A percentile compares a stretch with the other conserved stretches of the same genome.
These are phyloP conservation scores for Junco hyemalis DNA, from an alignment of 2,113 vertebrate genomes.

Conservation along the genomic window DNA sequence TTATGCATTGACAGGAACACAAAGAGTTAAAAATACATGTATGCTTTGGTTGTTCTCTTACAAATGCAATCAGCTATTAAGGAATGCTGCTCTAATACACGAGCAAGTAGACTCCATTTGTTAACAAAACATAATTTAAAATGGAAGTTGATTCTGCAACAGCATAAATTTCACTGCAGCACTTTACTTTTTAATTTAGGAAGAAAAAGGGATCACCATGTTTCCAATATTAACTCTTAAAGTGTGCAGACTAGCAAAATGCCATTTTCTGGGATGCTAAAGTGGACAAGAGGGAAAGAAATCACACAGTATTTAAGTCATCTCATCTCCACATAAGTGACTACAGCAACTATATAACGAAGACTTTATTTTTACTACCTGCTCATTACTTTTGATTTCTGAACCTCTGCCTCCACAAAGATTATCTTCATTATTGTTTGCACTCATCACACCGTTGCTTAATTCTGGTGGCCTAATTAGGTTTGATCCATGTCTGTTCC, in stretches of 20 bases:
- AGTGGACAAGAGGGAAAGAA: neutral
- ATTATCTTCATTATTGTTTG: constrained; percentile 65
- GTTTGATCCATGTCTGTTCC: constrained; percentile 23
- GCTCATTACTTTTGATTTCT: constrained; percentile 62
- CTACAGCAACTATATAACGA: constrained; percentile 63
- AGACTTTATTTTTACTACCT: constrained; percentile 72
- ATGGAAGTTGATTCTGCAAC: neutral
- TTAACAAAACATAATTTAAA: neutral
- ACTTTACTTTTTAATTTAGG: neutral
- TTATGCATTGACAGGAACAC: neutral
- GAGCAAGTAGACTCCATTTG: neutral
- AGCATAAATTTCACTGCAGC: neutral
- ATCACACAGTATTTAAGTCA: constrained; percentile 33
- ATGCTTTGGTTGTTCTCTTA: neutral
- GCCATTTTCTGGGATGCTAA: neutral
- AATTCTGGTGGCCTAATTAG: constrained; percentile 49
- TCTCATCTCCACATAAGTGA: constrained; percentile 59
- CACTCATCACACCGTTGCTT: constrained; percentile 6
- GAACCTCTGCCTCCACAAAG: constrained; percentile 61
- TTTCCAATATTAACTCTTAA: neutral
- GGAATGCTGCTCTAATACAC: neutral
- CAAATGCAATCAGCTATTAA: neutral
- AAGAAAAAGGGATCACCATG: neutral
- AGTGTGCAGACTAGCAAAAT: neutral
- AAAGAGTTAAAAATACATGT: neutral